Evolutionary conservation across 2,888 invertebrate species (phyloP).

Genomic region (Thymelicus sylvestris): DNA sequence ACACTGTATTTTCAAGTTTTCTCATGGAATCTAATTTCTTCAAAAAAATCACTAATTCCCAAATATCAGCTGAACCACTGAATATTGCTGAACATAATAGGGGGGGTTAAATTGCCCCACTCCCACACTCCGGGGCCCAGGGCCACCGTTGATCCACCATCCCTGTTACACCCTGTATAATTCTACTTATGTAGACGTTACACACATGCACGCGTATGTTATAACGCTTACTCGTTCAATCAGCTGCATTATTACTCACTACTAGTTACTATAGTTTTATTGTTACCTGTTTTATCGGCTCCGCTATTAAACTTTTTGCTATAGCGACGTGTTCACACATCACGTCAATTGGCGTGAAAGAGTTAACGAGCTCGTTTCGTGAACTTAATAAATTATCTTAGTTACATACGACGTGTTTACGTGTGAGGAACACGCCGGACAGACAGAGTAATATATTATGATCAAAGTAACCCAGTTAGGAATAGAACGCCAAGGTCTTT

Average conservation of each 20-base stretch:
- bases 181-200: too few relatives aligned
- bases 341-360: constrained; percentile 51
- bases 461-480: constrained; percentile 70
- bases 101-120: too few relatives aligned
- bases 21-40: too few relatives aligned
- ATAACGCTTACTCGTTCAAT: background rate
- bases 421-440: constrained; percentile 51
- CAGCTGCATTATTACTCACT: constrained; percentile 1
- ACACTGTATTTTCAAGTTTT: too few relatives aligned
- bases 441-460: constrained; percentile 57
- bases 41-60: too few relatives aligned
- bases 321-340: constrained; percentile 19
- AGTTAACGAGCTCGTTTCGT: constrained; percentile 55
- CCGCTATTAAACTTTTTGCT: constrained; percentile 27
- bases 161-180: too few relatives aligned
- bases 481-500: constrained; percentile 43
- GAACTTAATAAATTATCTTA: constrained; percentile 67
- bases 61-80: too few relatives aligned
- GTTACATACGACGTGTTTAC: constrained; percentile 36
- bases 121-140: too few relatives aligned
- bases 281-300: constrained; percentile 6
- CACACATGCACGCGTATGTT: background rate
- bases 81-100: too few relatives aligned
- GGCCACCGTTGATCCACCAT: too few relatives aligned
- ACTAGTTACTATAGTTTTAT: background rate